These are phyloP conservation scores for Allophyes oxyacanthae DNA, from an alignment of 2,888 invertebrate genomes.

Conservation along the genomic window DNA sequence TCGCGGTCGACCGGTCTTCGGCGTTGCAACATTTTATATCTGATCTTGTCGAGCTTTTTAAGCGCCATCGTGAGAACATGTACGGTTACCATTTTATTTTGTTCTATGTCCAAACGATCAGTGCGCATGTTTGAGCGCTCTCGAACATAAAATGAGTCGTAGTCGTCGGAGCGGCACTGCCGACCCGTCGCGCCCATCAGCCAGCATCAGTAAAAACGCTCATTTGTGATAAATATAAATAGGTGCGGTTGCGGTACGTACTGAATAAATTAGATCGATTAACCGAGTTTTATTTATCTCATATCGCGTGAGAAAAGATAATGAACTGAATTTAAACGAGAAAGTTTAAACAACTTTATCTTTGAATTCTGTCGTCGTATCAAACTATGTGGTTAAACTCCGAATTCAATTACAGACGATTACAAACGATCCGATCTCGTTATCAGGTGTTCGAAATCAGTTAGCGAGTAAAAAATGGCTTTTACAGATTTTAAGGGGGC, in stretches of 20 bases:
- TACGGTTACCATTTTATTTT: slow-evolving; percentile 65
- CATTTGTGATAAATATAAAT: slow-evolving; percentile 78
- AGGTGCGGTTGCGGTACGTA: slow-evolving; percentile 75
- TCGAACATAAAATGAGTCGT: slow-evolving; percentile 13
- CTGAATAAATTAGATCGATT: slow-evolving; percentile 81
- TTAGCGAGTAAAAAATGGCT: slow-evolving; percentile 63
- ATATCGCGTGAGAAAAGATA: slow-evolving; percentile 82
- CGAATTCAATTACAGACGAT: slow-evolving; percentile 62
- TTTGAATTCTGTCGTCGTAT: slow-evolving; percentile 49
- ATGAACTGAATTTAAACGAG: slow-evolving; percentile 66
- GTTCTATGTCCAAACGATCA: slow-evolving; percentile 55
- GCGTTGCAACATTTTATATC: slow-evolving; percentile 80
- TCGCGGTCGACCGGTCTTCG: slow-evolving; percentile 77
- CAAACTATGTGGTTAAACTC: slow-evolving; percentile 49
- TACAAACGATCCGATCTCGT: slow-evolving; percentile 58
- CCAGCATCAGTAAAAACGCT: slow-evolving; percentile 76
- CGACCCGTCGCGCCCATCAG: slow-evolving; percentile 71
- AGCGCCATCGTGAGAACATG: slow-evolving; percentile 87
- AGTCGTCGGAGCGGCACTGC: slow-evolving; percentile 14
- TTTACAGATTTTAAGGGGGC: slow-evolving; percentile 63
- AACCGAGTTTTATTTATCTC: slow-evolving; percentile 75
- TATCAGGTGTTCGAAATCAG: slow-evolving; percentile 68
- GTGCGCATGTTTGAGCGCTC: slow-evolving; percentile 49
- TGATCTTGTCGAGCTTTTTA: slow-evolving; percentile 71
- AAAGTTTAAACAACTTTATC: slow-evolving; percentile 67